Base-by-base conservation (phyloP, 2,113 vertebrate species). In the Vulpes ferrilata region DNA sequence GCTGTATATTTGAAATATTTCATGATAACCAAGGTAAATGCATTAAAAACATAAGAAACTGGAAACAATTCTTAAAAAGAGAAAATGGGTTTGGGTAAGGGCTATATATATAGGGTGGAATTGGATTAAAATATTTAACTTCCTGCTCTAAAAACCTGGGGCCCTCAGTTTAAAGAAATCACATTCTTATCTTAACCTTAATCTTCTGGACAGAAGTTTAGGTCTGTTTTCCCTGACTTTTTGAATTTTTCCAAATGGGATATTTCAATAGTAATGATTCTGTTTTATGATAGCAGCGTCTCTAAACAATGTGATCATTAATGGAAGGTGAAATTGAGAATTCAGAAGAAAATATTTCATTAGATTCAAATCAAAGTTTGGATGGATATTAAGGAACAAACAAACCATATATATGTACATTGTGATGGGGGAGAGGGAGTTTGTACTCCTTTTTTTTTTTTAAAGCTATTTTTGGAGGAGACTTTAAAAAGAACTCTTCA, bases 401-500 rank as follows among this genome's bases (percentile, higher is more conserved):
- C 30, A 80, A 94, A 11, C 15, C 20, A 12, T 60, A 22, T 13
- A 35, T 32, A 25, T 9, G 4, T 35, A 64, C 0, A 10, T 25
- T 38, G 65, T 69, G 43, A 76, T n/a, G 65, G 22, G 4, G 30
- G n/a, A 9, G 22, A 48, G 48, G 82, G 82, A 67, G 65, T 94
- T 96, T 85, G 38, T 71, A 89, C 55, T 3, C 1, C 15, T 65
- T 97, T 95, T 95, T 96, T 64, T 97, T 81, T 65, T 97, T 93
- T 96, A 92, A 60, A 95, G 65, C 48, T 98, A n/a, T 82, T 95
- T 97, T 35, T 87, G 92, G 32, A 64, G 88, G 86, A 84, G n/a
- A 59, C 25, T 62, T 95, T 94, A 74, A 59, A n/a, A 97, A 95
- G 76, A 60, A 78, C 76, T 84, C 96, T 82, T 97, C 94, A 98